A percentile compares a stretch with the other conserved stretches of the same genome.
These are phyloP conservation scores for Sisor rabdophorus DNA, from an alignment of 2,113 vertebrate genomes.

Conservation along the genomic window DNA sequence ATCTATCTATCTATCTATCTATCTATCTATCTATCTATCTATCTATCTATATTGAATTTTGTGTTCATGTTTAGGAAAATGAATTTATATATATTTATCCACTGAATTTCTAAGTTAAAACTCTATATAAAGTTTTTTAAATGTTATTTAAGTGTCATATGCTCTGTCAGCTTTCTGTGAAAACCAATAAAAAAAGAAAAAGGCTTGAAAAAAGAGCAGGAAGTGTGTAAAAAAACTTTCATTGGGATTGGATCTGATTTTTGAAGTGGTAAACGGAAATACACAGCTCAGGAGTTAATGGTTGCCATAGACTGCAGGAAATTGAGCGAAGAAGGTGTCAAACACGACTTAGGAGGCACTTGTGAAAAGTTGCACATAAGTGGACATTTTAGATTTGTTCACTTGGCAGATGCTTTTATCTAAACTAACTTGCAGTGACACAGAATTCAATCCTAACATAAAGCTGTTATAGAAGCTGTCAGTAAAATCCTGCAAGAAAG, in stretches of 20 bases:
- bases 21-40: too few relatives aligned
- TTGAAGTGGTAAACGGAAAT: neutral
- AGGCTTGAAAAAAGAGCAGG: too few relatives aligned
- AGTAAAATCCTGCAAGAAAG: neutral
- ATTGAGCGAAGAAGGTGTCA: neutral
- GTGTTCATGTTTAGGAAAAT: too few relatives aligned
- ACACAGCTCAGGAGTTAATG: neutral
- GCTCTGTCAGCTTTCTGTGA: neutral
- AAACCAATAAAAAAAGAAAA: conserved; percentile 10
- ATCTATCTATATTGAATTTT: too few relatives aligned
- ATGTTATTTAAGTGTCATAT: neutral
- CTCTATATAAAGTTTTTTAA: neutral
- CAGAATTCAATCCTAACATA: neutral
- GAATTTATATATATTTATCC: too few relatives aligned
- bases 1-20: too few relatives aligned
- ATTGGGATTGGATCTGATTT: conserved; percentile 10
- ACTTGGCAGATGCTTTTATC: conserved; percentile 21
- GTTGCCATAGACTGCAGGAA: neutral
- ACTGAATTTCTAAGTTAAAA: too few relatives aligned
- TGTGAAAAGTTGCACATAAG: conserved; percentile 4
- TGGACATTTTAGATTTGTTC: conserved; percentile 4
- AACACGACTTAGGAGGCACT: neutral
- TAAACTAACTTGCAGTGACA: conserved; percentile 11
- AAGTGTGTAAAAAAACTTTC: neutral
- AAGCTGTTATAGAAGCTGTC: neutral